Evolutionary conservation across 2,113 vertebrate genomes (phyloP), one percentile per base, ranked within the genome.

Genomic region (Chiloscyllium plagiosum): DNA sequence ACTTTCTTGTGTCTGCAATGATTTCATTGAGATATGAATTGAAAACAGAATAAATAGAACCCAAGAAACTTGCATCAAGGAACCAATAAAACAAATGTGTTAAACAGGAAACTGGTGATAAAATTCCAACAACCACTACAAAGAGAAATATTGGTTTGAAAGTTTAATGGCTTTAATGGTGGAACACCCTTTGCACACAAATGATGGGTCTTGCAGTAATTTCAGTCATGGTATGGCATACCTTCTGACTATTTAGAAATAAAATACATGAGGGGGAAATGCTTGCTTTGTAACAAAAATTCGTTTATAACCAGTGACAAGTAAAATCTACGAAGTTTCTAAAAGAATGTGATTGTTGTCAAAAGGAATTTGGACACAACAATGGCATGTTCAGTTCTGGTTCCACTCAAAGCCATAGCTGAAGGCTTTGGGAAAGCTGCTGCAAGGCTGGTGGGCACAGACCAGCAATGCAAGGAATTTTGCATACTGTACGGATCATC

Each of bases 401-500:
- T 98, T 98, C 98, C 98, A 97, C 98, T 99, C 98, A 98, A 98
- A 98, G 97, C 98, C 89, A 95, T 97, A 97, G 98, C 98, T 98
- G 97, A 98, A 98, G 98, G 98, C 97, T 97, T 96, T 96, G 97
- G 96, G 97, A 97, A 98, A 97, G 97, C 97, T 97, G 97, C 98
- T 98, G 98, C 97, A 97, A 98, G 98, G 98, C 99, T 98, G 98
- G 98, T 99, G 98, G 99, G 98, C 98, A 98, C 98, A 98, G 98
- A 99, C 99, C 98, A 98, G 99, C 98, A 98, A 98, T 98, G 97
- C 98, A 98, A 98, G 98, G 98, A 98, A 98, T 98, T 98, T 98
- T 98, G 98, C 99, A 99, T 99, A 99, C 98, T 99, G 99, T 99
- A 99, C 98, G 98, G 99, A 99, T 99, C 99, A 99, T 98, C 98